Percentiles rank a stretch among this genome's conserved stretches.
Evolutionary conservation across 1,140 invertebrate genomes (phyloP).

Genomic region (Physella acuta): DNA sequence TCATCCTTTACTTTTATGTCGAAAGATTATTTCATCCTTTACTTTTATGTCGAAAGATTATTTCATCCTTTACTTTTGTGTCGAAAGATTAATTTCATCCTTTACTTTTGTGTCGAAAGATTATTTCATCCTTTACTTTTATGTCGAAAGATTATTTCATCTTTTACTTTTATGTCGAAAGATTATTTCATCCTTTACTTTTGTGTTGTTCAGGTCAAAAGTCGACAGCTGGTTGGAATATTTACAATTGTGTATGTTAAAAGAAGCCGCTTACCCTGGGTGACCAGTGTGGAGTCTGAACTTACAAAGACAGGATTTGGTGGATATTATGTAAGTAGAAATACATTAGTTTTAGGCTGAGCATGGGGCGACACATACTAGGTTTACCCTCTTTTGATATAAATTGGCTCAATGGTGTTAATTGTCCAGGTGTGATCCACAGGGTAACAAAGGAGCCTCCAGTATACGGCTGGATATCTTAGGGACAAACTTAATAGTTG

Average conservation of each 20-base stretch:
- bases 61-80: too few species aligned
- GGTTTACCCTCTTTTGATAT: background rate
- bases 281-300: conserved; percentile 80
- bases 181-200: background rate
- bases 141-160: too few species aligned
- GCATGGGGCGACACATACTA: background rate
- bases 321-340: conserved; percentile 73
- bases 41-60: too few species aligned
- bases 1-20: too few species aligned
- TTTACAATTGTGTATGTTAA: conserved; percentile 66
- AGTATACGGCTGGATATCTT: conserved; percentile 82
- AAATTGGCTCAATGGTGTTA: background rate
- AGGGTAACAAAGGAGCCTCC: conserved; percentile 94
- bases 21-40: too few species aligned
- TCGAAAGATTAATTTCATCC: too few species aligned
- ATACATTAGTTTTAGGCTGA: too few species aligned
- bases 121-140: too few species aligned
- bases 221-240: conserved; percentile 35
- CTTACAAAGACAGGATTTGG: conserved; percentile 85
- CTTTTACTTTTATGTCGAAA: too few species aligned
- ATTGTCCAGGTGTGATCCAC: conserved; percentile 6
- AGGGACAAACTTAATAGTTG: conserved; percentile 81
- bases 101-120: too few species aligned
- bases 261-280: conserved; percentile 75
- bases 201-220: conserved; percentile 35